Evolutionary conservation across 2,113 vertebrate species (phyloP), one percentile per base, ranked within the genome.

Genomic region (Callipepla squamata): DNA sequence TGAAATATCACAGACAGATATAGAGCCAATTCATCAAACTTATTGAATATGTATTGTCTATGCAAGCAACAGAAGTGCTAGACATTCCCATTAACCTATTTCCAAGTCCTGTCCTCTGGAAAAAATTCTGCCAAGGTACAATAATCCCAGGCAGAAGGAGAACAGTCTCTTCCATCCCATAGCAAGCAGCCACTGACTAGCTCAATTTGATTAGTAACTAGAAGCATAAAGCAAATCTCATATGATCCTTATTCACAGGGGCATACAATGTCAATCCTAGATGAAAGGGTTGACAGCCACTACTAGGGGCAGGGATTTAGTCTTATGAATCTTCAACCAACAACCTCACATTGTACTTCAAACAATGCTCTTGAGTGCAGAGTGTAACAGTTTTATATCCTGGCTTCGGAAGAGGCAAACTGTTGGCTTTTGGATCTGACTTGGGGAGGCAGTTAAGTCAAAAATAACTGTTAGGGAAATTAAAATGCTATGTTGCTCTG

Each of bases 401-500:
- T 75, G 70, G 55, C 21, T 55, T 86, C 40, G 77, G 51, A 91
- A 77, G 26, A 72, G 13, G 14, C 11, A 62, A 20, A 20, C 13
- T 74, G 4, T 76, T 91, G 81, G 68, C 76, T 87, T 87, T 92
- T 53, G 57, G 6, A 89, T 66, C 78, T 92, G 68, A n/a, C 40
- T 81, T 66, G 20, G 17, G 50, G 53, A 28, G 23, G 4, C 16
- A 62, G 47, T 82, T 59, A 75, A 79, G 30, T 40, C 61, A 86
- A 85, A 95, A 87, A 94, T 84, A 89, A 23, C 17, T 38, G 11
- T 42, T 42, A 34, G 8, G 25, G n/a, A 79, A 63, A 95, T 68
- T 73, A 80, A 92, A 93, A 92, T 70, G 19, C 59, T 55, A 11
- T 58, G 32, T 76, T 81, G 66, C 44, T 86, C n/a, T 92, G 67